phyloP scores from a whole-genome alignment of 2,113 vertebrate species.

The Salvelinus fontinalis region DNA sequence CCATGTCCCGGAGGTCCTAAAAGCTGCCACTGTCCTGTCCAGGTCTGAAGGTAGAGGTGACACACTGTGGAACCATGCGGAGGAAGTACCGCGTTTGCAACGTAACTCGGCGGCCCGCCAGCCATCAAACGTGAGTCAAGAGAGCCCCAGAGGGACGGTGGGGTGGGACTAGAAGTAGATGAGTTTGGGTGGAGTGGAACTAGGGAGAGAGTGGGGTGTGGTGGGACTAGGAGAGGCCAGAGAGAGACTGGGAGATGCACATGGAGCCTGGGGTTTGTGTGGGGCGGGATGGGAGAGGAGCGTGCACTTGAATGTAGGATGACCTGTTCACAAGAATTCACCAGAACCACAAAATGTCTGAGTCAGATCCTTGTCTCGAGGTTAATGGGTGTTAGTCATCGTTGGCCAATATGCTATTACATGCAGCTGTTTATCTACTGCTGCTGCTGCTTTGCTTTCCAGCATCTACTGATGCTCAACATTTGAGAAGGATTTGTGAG shows the following conservation, averaged over 20 bases:
- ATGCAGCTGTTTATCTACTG: constrained; percentile 6
- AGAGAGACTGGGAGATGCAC: background rate
- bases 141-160: background rate
- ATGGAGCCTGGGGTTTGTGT: background rate
- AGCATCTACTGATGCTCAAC: background rate
- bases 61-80: constrained; percentile 98
- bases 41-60: constrained; percentile 99
- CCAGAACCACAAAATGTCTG: constrained; percentile 44
- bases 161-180: background rate
- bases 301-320: background rate
- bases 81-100: constrained; percentile 99
- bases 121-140: constrained; percentile 95
- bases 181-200: background rate
- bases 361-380: constrained; percentile 33
- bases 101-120: constrained; percentile 94
- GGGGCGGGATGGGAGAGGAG: background rate
- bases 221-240: constrained; percentile 1
- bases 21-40: constrained; percentile 8
- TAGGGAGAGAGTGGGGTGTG: constrained; percentile 22
- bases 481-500: background rate
- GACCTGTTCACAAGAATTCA: constrained; percentile 7
- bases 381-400: constrained; percentile 49
- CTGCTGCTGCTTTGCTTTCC: background rate
- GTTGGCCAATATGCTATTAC: background rate
- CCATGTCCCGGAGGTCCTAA: too few species aligned